Conservation (phyloP, 1,140 invertebrate species). For the Trinorchestia longiramus region DNA sequence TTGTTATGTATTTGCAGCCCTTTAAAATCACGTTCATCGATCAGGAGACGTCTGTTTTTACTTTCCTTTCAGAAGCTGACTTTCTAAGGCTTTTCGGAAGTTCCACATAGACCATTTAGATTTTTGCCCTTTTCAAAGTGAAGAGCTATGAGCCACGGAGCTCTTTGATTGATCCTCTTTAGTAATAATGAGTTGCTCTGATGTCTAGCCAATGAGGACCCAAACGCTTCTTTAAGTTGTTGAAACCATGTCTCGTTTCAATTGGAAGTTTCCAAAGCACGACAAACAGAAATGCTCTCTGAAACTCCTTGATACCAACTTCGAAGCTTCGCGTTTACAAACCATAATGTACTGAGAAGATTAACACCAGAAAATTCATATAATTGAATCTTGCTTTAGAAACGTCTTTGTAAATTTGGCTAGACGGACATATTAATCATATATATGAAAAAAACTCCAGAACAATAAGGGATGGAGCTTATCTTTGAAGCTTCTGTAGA, state of each 20-base stretch:
- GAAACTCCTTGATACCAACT: background rate
- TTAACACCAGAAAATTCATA: background rate
- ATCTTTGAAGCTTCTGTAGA: background rate
- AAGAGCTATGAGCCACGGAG: background rate
- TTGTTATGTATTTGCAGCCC: background rate
- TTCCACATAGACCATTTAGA: background rate
- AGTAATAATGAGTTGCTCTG: background rate
- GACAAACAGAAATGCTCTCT: background rate
- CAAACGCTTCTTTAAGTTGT: background rate
- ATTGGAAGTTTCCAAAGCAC: background rate
- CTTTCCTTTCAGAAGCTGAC: background rate
- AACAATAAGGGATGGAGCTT: background rate
- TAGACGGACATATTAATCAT: background rate
- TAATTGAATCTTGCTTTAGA: background rate
- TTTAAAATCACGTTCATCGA: background rate
- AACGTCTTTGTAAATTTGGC: background rate
- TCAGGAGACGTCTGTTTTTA: background rate
- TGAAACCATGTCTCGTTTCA: background rate
- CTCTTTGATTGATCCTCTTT: background rate
- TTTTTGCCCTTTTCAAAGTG: background rate
- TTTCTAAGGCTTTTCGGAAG: background rate
- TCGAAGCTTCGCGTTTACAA: background rate
- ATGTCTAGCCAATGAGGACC: background rate
- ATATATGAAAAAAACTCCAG: background rate
- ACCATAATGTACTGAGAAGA: background rate